Evolutionary conservation across 1,140 invertebrate species (phyloP), one percentile per base, ranked within the genome.

Genomic region (Pemphigus obesinymphae): DNA sequence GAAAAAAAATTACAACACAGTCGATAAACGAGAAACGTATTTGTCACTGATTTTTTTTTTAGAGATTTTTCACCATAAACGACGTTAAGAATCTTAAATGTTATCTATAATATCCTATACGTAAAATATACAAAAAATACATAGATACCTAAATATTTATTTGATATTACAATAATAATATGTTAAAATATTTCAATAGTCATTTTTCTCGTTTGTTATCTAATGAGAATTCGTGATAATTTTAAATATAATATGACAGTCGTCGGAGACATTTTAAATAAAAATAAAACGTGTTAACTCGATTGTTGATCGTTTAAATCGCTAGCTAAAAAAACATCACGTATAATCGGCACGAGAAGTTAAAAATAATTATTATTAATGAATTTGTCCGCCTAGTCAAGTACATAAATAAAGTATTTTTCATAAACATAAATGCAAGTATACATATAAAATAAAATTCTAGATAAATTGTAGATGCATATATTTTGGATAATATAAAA

Each of bases 311-410:
- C 23, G 26, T 10, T 29, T 61, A 61, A 61, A 55, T 55, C n/a
- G 10, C 23, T 23, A 11, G 13, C 23, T 4, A 55, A 55, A 55
- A n/a, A 55, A 53, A 53, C 50, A 23, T 53, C n/a, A 55, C 13
- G 23, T 26, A n/a, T n/a, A 55, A 55, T 13, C n/a, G 10, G 2
- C 13, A n/a, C n/a, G 53, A 55, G 23, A 10, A 3, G 23, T 55
- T 55, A 55, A 55, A 55, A 55, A 55, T 55, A 55, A 55, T 55
- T 55, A 55, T 55, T 55, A 55, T 58, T 58, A 58, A 58, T 58
- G 53, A 58, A 58, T 58, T 58, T 58, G n/a, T n/a, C 15, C 4
- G 3, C 53, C 11, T n/a, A 58, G 26, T 13, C 34, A 66, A 37
- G 37, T 37, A 20, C 63, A 37, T 4, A 15, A 37, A 66, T 37